Evolutionary conservation across 2,797 vertebrate genomes (phyloP).

Genomic region (Danio tinwini): DNA sequence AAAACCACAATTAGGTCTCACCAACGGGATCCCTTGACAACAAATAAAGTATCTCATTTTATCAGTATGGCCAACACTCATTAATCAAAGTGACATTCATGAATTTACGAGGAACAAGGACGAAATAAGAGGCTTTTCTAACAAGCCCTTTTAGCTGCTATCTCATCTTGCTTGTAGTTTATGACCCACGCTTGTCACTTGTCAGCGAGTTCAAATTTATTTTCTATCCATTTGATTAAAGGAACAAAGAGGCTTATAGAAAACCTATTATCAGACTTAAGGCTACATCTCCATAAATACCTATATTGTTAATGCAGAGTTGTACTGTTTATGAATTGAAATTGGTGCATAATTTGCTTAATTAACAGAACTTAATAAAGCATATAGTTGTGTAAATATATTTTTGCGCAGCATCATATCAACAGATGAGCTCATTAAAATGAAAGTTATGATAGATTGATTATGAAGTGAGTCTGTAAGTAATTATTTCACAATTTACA

Average conservation of each 20-base stretch:
- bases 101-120: slow-evolving; percentile 7
- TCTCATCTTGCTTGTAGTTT: slow-evolving; percentile 31
- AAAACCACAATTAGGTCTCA: slow-evolving; percentile 63
- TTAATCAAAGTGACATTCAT: slow-evolving; percentile 60
- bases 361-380: not conserved
- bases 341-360: not conserved
- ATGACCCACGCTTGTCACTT: slow-evolving; percentile 24
- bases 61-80: slow-evolving; percentile 51
- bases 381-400: no score
- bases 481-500: no score
- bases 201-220: slow-evolving; percentile 36
- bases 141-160: slow-evolving; percentile 2
- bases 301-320: not conserved
- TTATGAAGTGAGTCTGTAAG: no score
- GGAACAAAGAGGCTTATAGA: slow-evolving; percentile 1
- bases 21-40: slow-evolving; percentile 65
- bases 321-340: not conserved
- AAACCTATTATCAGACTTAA: not conserved
- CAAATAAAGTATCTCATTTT: slow-evolving; percentile 59
- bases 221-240: slow-evolving; percentile 38
- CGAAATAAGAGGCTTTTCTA: slow-evolving; percentile 18
- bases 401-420: no score
- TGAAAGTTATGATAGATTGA: no score
- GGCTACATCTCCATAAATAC: slow-evolving; percentile 1
- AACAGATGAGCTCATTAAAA: no score